Base-by-base conservation (phyloP, 2,888 invertebrate genomes). In the Frankliniella intonsa region DNA sequence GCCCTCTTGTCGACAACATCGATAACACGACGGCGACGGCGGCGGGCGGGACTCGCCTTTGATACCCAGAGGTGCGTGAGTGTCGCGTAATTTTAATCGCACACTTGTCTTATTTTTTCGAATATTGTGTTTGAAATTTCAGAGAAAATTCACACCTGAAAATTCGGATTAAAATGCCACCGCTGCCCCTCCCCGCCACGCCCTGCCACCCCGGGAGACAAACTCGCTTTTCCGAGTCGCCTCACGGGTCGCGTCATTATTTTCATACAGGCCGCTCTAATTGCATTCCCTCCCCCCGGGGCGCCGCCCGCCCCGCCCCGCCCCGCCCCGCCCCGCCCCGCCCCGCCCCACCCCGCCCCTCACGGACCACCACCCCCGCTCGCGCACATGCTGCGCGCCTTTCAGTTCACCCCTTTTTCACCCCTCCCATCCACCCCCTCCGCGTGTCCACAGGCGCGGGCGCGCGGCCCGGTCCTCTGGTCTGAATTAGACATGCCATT, bases 191-290 rank as follows among this genome's bases (percentile, higher is more conserved):
- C 55, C 55, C 62, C 62, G 19, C 14, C 62, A 17, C 62, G 17
- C 62, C 62, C 62, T 17, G 7, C 62, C 17, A 62, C 62, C 62
- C 62, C 11, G 38, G 55, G 17, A 5, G 19, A 55, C 55, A 19
- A 55, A 55, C 55, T 12, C 14, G 69, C 69, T 76, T 76, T 76
- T 76, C 22, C 69, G 55, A 19, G 12, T 19, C 17, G 14, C 55
- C 19, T 19, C 55, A 19, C 14, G 55, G 19, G 55, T 5, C 19
- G 14, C 55, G 55, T 76, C 69, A 76, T 76, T 76, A 76, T 76
- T 76, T 76, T 76, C 69, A 76, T 76, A 76, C 69, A 76, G 69
- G 25, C 69, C 69, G 12, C 69, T 25, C 25, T 76, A 76, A 76
- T 76, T 76, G 69, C 69, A 22, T 76, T 25, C 22, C 69, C 69